Conservation (phyloP, 1,140 invertebrate genomes). For the Plectus sambesii region DNA sequence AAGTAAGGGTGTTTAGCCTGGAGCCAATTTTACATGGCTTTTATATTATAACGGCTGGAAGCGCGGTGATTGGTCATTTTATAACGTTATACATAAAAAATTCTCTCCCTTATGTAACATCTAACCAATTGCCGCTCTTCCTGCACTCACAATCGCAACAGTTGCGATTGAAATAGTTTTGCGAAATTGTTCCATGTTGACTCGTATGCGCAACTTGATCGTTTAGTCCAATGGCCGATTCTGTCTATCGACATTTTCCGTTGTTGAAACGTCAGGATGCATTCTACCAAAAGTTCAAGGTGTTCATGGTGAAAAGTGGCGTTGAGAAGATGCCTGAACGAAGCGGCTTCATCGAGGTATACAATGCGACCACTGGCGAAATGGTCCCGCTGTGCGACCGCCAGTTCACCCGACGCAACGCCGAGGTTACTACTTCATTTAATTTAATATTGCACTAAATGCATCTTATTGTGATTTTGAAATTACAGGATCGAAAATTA, state of each 20-base stretch:
- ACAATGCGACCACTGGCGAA: conserved; percentile 81
- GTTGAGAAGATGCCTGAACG: conserved; percentile 47
- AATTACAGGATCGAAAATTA: no score
- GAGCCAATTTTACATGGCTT: conserved; percentile 52
- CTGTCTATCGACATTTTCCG: conserved; percentile 37
- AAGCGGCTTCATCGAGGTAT: conserved; percentile 77
- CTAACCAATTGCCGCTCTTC: no score
- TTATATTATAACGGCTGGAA: conserved; percentile 65
- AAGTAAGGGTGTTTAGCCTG: not conserved
- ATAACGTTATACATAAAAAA: no score
- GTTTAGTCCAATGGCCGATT: conserved; percentile 24
- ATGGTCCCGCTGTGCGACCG: conserved; percentile 93
- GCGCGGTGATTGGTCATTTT: conserved; percentile 58
- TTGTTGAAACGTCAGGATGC: conserved; percentile 33
- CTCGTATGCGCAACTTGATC: no score
- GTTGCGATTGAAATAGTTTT: no score
- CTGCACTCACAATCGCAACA: no score
- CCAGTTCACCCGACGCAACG: conserved; percentile 82
- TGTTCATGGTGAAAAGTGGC: conserved; percentile 42
- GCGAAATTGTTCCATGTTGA: no score
- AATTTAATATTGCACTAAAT: conserved; percentile 12
- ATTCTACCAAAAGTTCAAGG: conserved; percentile 30
- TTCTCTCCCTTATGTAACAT: no score
- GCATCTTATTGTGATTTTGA: no score
- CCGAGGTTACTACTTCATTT: no score